Conservation (phyloP, 2,113 vertebrate species). For the Dolichotis patagonum region DNA sequence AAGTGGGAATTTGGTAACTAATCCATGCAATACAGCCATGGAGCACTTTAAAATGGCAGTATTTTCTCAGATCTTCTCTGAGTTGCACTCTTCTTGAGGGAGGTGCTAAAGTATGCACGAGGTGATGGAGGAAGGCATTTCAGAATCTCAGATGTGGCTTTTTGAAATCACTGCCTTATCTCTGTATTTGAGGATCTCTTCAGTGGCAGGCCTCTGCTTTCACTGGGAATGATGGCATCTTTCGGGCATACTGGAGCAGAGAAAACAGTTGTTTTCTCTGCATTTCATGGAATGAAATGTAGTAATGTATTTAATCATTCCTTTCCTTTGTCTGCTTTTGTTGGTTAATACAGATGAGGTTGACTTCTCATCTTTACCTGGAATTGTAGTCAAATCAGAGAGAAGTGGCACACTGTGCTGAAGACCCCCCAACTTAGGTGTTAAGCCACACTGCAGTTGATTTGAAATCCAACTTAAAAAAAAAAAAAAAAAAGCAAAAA, state of each 20-base stretch:
- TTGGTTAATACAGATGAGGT: not conserved
- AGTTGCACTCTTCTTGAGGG: not conserved
- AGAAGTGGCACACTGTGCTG: not conserved
- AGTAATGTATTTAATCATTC: slow-evolving; percentile 16
- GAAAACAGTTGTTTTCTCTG: not conserved
- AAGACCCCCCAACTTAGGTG: not conserved
- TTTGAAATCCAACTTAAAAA: not conserved
- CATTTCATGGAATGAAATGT: not conserved
- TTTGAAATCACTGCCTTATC: not conserved
- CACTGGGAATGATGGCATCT: not conserved
- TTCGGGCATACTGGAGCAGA: not conserved
- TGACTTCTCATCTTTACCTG: not conserved
- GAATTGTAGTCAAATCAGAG: not conserved
- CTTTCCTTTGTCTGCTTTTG: not conserved
- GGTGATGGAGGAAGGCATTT: not conserved
- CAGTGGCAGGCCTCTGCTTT: not conserved
- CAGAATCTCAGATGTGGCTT: not conserved
- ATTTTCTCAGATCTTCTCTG: not conserved
- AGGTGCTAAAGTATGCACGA: not conserved
- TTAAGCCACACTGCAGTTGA: not conserved
- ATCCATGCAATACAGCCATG: not conserved
- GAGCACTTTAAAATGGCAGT: not conserved
- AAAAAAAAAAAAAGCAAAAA: no score
- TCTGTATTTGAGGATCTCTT: not conserved
- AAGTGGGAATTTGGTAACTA: not conserved